phyloP scores from a whole-genome alignment of 1,140 invertebrate species.

The Drosophila saltans region DNA sequence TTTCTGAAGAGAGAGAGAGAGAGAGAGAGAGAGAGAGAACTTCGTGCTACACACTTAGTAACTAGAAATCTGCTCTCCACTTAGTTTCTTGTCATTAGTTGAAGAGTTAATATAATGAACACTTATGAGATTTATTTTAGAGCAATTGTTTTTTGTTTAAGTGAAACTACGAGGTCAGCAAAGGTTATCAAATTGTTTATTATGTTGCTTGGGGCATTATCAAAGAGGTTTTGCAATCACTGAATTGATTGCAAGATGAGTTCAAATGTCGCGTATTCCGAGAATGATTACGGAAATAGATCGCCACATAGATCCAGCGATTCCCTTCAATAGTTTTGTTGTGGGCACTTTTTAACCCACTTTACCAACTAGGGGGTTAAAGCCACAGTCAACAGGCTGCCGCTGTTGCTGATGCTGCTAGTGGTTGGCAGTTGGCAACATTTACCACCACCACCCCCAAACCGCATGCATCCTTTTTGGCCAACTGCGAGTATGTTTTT shows the following conservation, averaged over 20 bases:
- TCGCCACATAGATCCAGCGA: no score
- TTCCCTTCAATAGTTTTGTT: neutral
- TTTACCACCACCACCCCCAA: neutral
- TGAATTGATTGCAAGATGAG: slow-evolving; percentile 5
- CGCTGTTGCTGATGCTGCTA: slow-evolving; percentile 15
- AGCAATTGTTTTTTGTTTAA: neutral
- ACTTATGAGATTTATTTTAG: slow-evolving; percentile 11
- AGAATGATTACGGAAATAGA: no score
- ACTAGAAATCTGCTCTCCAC: no score
- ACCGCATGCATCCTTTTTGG: neutral
- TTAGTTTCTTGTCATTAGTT: no score
- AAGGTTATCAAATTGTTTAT: slow-evolving; percentile 16
- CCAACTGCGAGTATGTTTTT: neutral
- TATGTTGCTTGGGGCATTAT: neutral
- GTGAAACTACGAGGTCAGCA: neutral
- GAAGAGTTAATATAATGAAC: neutral
- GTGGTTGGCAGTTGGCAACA: neutral
- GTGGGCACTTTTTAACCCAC: neutral
- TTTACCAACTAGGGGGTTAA: slow-evolving; percentile 29
- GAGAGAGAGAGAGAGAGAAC: no score
- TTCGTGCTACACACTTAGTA: neutral
- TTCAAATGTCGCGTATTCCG: neutral
- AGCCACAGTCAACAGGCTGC: slow-evolving; percentile 48
- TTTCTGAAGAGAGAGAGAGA: no score
- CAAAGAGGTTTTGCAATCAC: neutral